These are phyloP conservation scores for Pollenia amentaria DNA, from an alignment of 2,888 invertebrate species.

Conservation along the genomic window DNA sequence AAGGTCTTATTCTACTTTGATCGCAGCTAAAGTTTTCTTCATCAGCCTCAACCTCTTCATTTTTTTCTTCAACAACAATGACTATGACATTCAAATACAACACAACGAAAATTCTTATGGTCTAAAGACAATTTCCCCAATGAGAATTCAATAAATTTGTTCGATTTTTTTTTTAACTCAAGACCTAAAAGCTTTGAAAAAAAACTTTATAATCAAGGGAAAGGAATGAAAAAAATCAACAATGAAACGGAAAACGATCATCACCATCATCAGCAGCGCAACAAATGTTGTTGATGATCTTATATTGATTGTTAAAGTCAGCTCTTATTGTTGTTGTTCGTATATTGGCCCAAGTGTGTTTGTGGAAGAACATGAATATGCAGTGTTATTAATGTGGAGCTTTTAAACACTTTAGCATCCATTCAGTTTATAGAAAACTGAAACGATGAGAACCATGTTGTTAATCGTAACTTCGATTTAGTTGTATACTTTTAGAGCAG, in stretches of 20 bases:
- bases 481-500: conserved; percentile 2
- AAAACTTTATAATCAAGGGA: not conserved
- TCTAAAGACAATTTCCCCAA: conserved; percentile 77
- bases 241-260: conserved; percentile 73
- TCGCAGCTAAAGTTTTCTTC: conserved; percentile 7
- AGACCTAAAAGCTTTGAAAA: conserved; percentile 43
- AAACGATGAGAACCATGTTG: conserved; percentile 70
- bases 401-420: conserved; percentile 81
- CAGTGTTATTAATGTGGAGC: conserved; percentile 82
- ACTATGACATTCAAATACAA: conserved; percentile 70
- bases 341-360: conserved; percentile 75
- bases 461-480: conserved; percentile 40
- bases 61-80: conserved; percentile 42
- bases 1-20: conserved; percentile 18
- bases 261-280: conserved; percentile 55
- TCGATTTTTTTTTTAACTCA: conserved; percentile 49
- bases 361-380: conserved; percentile 82
- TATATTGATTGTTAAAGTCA: conserved; percentile 75
- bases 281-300: conserved; percentile 75
- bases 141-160: conserved; percentile 83
- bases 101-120: conserved; percentile 44
- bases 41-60: conserved; percentile 57
- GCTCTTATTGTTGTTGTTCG: conserved; percentile 61
- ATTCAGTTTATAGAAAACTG: conserved; percentile 58
- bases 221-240: conserved; percentile 56